Evolutionary conservation across 2,113 vertebrate genomes (phyloP).

Genomic region (Burhinus oedicnemus): DNA sequence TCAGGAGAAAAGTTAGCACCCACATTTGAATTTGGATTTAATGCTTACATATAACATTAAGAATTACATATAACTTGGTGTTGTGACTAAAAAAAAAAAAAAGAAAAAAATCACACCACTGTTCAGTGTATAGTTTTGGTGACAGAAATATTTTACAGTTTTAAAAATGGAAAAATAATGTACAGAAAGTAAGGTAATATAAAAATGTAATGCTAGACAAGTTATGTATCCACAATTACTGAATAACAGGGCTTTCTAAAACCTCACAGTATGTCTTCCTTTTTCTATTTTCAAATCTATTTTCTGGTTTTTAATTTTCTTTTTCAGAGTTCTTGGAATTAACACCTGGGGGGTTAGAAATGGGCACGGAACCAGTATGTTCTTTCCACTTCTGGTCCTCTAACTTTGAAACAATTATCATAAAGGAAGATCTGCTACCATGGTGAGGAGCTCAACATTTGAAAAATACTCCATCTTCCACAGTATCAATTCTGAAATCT

Average conservation of each 20-base stretch:
- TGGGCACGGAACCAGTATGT: background rate
- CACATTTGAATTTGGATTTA: background rate
- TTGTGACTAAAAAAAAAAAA: background rate
- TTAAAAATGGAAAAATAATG: background rate
- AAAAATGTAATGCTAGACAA: background rate
- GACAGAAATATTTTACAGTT: background rate
- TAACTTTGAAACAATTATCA: background rate
- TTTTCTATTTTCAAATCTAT: background rate
- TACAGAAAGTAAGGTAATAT: background rate
- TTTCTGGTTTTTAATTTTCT: background rate
- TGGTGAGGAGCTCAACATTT: background rate
- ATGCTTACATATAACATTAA: background rate
- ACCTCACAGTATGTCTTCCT: background rate
- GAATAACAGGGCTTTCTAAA: background rate
- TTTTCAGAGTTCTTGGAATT: background rate
- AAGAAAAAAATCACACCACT: background rate
- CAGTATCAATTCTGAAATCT: background rate
- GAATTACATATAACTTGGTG: background rate
- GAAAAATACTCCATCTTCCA: background rate
- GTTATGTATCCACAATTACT: background rate
- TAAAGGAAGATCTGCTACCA: background rate
- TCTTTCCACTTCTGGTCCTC: background rate
- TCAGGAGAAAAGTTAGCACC: background rate
- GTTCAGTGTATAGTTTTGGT: background rate
- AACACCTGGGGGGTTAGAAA: background rate